These are phyloP conservation scores for Eurosta solidaginis DNA, from an alignment of 1,140 invertebrate genomes.

Conservation along the genomic window DNA sequence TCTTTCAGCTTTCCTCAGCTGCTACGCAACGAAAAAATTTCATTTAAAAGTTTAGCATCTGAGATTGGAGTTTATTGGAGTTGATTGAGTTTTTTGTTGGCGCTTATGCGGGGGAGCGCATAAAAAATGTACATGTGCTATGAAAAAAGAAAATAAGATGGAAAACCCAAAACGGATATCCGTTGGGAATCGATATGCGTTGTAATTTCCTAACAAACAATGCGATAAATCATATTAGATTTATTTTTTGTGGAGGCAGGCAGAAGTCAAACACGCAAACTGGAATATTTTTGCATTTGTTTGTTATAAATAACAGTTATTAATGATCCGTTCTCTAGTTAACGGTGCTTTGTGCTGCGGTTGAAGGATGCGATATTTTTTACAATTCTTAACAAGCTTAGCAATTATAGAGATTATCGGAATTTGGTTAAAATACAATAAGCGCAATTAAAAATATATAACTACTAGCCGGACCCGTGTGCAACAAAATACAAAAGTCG, in stretches of 20 bases:
- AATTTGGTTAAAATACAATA: too few species aligned
- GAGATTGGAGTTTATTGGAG: conserved; percentile 22
- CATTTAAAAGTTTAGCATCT: conserved; percentile 7
- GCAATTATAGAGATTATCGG: too few species aligned
- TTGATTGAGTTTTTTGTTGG: conserved; percentile 9
- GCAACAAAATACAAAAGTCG: too few species aligned
- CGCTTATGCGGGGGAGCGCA: not conserved
- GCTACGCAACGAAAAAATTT: not conserved
- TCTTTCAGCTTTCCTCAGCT: not conserved
- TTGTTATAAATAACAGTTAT: too few species aligned
- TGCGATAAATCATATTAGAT: conserved; percentile 59
- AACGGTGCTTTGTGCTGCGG: too few species aligned
- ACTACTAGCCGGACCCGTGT: too few species aligned
- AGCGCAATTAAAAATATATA: too few species aligned
- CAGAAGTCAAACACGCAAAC: not conserved
- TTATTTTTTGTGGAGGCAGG: conserved; percentile 25
- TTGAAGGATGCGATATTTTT: too few species aligned
- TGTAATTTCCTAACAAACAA: conserved; percentile 58
- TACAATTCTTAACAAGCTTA: too few species aligned
- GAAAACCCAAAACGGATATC: not conserved
- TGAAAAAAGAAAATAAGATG: conserved; percentile 34
- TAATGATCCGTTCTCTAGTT: too few species aligned
- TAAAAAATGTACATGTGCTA: conserved; percentile 27
- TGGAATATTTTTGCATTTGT: not conserved
- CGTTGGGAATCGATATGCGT: conserved; percentile 34